Conservation (phyloP, 2,113 vertebrate genomes). For the Mastomys coucha region DNA sequence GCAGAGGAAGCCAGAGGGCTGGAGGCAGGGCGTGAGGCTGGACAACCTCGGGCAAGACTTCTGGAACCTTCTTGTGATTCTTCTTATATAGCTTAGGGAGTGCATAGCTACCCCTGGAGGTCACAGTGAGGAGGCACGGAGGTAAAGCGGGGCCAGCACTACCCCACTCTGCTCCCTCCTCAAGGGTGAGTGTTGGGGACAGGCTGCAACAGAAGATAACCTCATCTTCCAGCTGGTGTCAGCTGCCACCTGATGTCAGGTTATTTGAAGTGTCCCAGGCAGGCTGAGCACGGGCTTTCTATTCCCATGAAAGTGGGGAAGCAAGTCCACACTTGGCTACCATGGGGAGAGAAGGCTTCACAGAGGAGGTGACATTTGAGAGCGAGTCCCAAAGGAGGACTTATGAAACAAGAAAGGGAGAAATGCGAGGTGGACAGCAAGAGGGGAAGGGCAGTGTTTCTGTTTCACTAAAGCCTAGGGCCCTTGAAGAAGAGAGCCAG, state of each 20-base stretch:
- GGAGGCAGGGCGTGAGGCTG: neutral
- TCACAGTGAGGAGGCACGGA: neutral
- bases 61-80: neutral
- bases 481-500: neutral
- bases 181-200: neutral
- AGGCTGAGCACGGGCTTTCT: neutral
- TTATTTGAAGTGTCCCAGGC: neutral
- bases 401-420: neutral
- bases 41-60: neutral
- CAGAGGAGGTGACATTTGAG: neutral
- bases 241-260: neutral
- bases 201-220: neutral
- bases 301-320: neutral
- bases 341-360: neutral
- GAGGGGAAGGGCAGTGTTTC: neutral
- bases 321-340: neutral
- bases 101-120: neutral
- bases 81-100: neutral
- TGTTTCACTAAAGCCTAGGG: neutral
- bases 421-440: neutral
- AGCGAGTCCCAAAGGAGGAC: neutral
- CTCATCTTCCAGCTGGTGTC: neutral
- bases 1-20: neutral
- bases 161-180: too few relatives aligned
- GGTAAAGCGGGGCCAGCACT: neutral